phyloP scores from a whole-genome alignment of 2,888 invertebrate species.

The Hoplodrina ambigua region DNA sequence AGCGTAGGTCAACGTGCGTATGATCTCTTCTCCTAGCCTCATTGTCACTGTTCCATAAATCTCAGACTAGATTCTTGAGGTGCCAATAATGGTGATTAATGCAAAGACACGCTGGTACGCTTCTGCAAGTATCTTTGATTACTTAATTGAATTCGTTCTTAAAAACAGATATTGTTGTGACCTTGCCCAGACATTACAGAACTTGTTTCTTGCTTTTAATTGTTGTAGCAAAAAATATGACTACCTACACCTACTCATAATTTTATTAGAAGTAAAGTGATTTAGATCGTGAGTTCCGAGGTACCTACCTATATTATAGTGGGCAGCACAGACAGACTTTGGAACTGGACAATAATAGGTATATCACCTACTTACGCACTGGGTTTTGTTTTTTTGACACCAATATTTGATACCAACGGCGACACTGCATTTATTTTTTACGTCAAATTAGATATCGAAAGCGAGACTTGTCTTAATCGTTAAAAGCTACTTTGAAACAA shows the following conservation, averaged over 20 bases:
- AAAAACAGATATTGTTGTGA: slow-evolving; percentile 34
- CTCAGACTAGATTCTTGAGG: slow-evolving; percentile 55
- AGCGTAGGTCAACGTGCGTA: slow-evolving; percentile 83
- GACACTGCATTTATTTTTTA: slow-evolving; percentile 29
- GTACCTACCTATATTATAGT: neutral
- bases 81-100: slow-evolving; percentile 43
- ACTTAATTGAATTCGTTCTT: slow-evolving; percentile 40
- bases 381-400: slow-evolving; percentile 16
- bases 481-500: neutral
- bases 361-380: neutral
- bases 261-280: slow-evolving; percentile 28
- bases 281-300: slow-evolving; percentile 25
- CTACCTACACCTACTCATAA: slow-evolving; percentile 36
- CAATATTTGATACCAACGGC: slow-evolving; percentile 17
- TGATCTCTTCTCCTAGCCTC: slow-evolving; percentile 72
- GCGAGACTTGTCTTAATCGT: neutral
- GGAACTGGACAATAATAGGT: neutral
- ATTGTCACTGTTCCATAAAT: slow-evolving; percentile 65
- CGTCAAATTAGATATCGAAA: slow-evolving; percentile 1
- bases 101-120: slow-evolving; percentile 23
- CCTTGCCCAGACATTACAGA: slow-evolving; percentile 46
- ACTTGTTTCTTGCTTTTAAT: slow-evolving; percentile 48
- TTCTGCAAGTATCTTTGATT: slow-evolving; percentile 41
- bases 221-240: slow-evolving; percentile 45
- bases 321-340: slow-evolving; percentile 2